Base-by-base conservation (phyloP, 1,140 invertebrate species). In the Drosophila tsacasi region DNA sequence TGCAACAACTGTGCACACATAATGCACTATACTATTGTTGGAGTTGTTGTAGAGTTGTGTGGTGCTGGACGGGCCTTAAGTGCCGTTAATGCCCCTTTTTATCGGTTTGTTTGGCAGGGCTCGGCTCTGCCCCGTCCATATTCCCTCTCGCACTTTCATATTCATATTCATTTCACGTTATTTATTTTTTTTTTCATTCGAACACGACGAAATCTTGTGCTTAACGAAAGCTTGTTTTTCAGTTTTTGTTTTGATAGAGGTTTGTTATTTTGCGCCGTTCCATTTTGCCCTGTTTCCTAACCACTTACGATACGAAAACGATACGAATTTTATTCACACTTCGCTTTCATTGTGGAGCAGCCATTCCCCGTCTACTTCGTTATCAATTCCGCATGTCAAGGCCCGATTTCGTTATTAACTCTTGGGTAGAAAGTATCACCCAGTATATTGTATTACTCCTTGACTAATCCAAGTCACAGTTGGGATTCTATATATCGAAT, bases 241-340 rank as follows among this genome's bases (percentile, higher is more conserved):
- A 39, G 65, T 69, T 83, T 83, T 79, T 83, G 81, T 83, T 83
- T 79, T 83, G 81, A 68, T 83, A 76, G 68, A 61, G 27, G 37
- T 61, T 65, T 65, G 54, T 65, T 69, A 52, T 69, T 63, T 79
- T 80, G 76, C 68, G 60, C 44, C 59, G 59, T 67, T 71, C 54
- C 37, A 49, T 39, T 69, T 80, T 50, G 39, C 23, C 15, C 27
- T 37, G 30, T 37, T 68, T 68, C 60, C 44, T 65, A 65, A 65
- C 42, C 65, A 44, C 27, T 71, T 59, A 44, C 30, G 40, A 61
- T 62, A n/a, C 25, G 23, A 44, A 54, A 50, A 35, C 55, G 30
- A 27, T 47, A n/a, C 27, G 30, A 54, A 54, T 13, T 27, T 69
- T 67, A 69, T 67, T 69, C 47, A 54, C 47, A 68, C 49, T 71